Evolutionary conservation across 2,797 vertebrate genomes (phyloP).

Genomic region (Chrosomus eos): DNA sequence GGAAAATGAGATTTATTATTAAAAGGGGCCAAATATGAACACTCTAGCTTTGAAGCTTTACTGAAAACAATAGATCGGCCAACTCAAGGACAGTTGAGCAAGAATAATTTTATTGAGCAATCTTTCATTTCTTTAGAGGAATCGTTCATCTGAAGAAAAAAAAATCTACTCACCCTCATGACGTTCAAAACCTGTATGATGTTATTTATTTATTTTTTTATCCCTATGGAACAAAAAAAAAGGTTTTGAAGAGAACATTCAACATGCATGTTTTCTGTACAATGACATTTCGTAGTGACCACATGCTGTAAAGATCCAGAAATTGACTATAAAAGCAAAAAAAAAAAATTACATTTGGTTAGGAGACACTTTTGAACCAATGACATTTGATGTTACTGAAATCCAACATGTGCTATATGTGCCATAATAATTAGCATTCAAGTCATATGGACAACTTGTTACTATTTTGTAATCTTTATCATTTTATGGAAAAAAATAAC

Average conservation of each 20-base stretch:
- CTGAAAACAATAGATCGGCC: slow-evolving; percentile 8
- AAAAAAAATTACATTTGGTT: neutral
- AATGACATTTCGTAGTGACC: neutral
- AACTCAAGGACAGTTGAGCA: slow-evolving; percentile 10
- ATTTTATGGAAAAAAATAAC: neutral
- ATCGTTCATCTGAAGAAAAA: neutral
- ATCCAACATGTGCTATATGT: too few species aligned
- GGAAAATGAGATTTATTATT: slow-evolving; percentile 28
- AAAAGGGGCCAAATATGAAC: slow-evolving; percentile 16
- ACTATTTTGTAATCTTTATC: neutral
- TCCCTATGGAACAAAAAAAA: neutral
- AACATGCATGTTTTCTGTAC: neutral
- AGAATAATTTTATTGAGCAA: slow-evolving; percentile 26
- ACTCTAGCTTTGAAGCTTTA: slow-evolving; percentile 3
- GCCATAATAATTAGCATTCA: neutral
- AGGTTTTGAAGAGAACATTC: neutral
- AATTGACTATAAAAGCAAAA: neutral
- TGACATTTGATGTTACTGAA: neutral
- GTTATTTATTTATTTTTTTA: neutral
- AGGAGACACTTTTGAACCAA: neutral
- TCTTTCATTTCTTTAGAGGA: slow-evolving; percentile 7
- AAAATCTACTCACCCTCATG: neutral
- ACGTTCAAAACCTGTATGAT: neutral
- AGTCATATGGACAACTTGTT: neutral
- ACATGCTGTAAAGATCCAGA: neutral